A percentile compares a stretch with the other conserved stretches of the same genome.
phyloP scores from a whole-genome alignment of 1,140 invertebrate genomes.

The Drosophila oshimai region DNA sequence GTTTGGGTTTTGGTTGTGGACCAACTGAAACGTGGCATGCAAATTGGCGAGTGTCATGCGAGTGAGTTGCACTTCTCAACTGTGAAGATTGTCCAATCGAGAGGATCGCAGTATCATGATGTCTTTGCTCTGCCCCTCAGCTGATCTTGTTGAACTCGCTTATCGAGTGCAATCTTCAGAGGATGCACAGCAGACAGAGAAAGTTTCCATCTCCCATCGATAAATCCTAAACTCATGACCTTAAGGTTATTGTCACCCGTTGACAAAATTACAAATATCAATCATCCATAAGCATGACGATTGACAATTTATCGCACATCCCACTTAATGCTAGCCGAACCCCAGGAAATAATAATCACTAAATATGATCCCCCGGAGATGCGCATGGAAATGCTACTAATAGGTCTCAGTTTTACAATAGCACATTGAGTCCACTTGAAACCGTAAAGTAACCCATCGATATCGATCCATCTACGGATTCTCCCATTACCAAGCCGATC shows the following conservation, averaged over 20 bases:
- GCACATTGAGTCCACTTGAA: neutral
- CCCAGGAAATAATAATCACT: too few relatives aligned
- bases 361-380: neutral
- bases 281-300: too few relatives aligned
- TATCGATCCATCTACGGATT: slow-evolving; percentile 1
- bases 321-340: too few relatives aligned
- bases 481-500: neutral
- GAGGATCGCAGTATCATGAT: neutral
- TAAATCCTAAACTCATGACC: too few relatives aligned
- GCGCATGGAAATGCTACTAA: too few relatives aligned
- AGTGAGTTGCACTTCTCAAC: neutral
- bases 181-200: neutral
- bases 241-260: too few relatives aligned
- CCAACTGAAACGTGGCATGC: neutral
- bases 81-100: neutral
- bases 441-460: neutral
- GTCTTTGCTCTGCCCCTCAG: neutral
- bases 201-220: too few relatives aligned
- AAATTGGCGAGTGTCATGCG: neutral
- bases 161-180: neutral
- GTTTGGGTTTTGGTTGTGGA: too few relatives aligned
- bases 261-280: too few relatives aligned
- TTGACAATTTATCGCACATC: too few relatives aligned
- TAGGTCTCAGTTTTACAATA: neutral
- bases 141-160: neutral